Base-by-base conservation (phyloP, 2,113 vertebrate genomes). In the Shinisaurus crocodilurus region DNA sequence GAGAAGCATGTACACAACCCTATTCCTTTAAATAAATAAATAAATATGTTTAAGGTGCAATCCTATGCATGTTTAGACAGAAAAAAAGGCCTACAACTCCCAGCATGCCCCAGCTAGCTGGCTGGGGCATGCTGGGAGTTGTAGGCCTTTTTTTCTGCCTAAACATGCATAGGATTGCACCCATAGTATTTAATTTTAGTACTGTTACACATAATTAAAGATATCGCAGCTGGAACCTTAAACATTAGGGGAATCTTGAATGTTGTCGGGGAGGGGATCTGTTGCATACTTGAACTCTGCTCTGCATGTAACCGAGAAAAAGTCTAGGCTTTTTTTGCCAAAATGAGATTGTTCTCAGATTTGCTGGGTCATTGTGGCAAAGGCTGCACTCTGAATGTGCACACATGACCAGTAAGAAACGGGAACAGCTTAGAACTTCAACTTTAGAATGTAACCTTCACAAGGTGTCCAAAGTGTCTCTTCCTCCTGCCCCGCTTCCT, bases 351-450 rank as follows among this genome's bases (percentile, higher is more conserved):
- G 9, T 60, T 25, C 23, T 82, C 9, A 20, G 10, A 63, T 48
- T 34, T 43, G 54, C 27, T 45, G 29, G 15, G 32, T 5, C 69
- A 37, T 57, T 85, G 15, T 57, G 48, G 37, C 20, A 60, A 12
- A 25, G 15, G 29, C 27, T 74, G 7, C 5, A 54, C 48, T 25
- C 54, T 10, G 37, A 45, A 77, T 60, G 29, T 43, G 8, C 43
- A 37, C 63, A 54, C 10, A 27, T 32, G 43, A 50, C 15, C 18
- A 34, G 10, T 70, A 69, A 15, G 40, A 32, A 48, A 84, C 27
- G n/a, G 25, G 18, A 87, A 86, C 84, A 60, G 85, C 20, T 76
- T 63, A 57, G 54, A 76, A 40, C 3, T 85, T 90, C 77, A 93
- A 92, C 63, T 82, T 90, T 25, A 89, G 72, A 82, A 85, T 63